phyloP scores from a whole-genome alignment of 2,797 vertebrate species.

The Benthosema pterotum region DNA sequence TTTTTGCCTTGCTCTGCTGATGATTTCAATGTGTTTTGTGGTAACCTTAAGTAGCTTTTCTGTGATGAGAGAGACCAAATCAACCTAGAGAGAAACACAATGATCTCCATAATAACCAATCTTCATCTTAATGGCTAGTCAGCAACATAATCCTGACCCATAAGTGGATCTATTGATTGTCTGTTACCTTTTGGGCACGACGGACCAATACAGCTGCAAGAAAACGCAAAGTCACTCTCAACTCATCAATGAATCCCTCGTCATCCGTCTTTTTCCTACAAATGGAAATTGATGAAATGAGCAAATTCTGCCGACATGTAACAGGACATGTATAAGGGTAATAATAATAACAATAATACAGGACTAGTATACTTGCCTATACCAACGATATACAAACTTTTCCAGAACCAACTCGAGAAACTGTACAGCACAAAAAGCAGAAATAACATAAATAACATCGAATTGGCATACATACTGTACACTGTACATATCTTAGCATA shows the following conservation, averaged over 20 bases:
- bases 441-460: neutral
- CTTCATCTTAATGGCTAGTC: neutral
- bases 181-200: constrained; percentile 90
- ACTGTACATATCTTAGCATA: no score
- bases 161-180: neutral
- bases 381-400: constrained; percentile 98
- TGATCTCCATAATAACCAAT: neutral
- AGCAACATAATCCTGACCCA: neutral
- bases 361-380: constrained; percentile 82
- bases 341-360: constrained; percentile 1
- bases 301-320: neutral
- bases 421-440: constrained; percentile 62
- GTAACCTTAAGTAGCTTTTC: constrained; percentile 93
- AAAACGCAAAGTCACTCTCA: constrained; percentile 90
- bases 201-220: constrained; percentile 92
- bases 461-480: neutral
- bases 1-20: constrained; percentile 94
- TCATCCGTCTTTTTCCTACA: constrained; percentile 93
- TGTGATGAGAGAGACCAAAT: constrained; percentile 91
- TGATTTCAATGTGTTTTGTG: constrained; percentile 97
- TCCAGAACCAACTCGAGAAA: constrained; percentile 95
- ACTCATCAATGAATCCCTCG: constrained; percentile 94
- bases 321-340: neutral
- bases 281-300: constrained; percentile 29
- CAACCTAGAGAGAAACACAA: constrained; percentile 80